phyloP scores from a whole-genome alignment of 2,888 invertebrate species.

The Luperina testacea region DNA sequence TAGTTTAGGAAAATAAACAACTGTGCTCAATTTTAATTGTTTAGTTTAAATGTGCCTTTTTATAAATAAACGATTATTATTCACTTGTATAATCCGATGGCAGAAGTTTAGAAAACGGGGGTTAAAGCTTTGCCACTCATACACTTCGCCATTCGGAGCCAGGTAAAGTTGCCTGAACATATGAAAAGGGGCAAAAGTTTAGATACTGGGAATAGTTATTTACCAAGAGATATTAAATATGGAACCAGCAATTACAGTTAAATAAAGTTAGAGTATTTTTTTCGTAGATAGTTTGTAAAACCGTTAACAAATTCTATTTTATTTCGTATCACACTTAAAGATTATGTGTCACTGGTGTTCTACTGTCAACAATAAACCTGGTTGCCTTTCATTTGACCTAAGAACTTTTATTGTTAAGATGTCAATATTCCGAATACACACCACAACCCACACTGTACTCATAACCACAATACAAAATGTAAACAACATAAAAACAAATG shows the following conservation, averaged over 20 bases:
- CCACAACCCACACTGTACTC: background rate
- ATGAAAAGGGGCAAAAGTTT: background rate
- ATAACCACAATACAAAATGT: background rate
- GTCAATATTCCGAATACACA: background rate
- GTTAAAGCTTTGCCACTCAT: background rate
- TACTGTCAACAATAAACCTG: background rate
- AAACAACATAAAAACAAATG: background rate
- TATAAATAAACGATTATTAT: background rate
- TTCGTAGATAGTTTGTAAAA: background rate
- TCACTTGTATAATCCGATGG: background rate
- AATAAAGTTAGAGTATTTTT: background rate
- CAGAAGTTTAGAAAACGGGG: background rate
- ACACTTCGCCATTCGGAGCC: background rate
- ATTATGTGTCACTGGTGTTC: background rate
- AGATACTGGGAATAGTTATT: background rate
- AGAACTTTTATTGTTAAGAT: constrained; percentile 2
- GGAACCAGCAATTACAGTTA: background rate
- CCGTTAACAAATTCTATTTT: background rate
- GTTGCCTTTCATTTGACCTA: background rate
- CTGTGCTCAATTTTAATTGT: background rate
- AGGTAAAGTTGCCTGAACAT: background rate
- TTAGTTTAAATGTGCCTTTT: background rate
- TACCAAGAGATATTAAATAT: background rate
- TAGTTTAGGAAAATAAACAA: background rate
- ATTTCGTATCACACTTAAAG: background rate